Percentiles rank a stretch among this genome's conserved stretches.
Conservation (phyloP, 2,113 vertebrate species). For the Clarias gariepinus region DNA sequence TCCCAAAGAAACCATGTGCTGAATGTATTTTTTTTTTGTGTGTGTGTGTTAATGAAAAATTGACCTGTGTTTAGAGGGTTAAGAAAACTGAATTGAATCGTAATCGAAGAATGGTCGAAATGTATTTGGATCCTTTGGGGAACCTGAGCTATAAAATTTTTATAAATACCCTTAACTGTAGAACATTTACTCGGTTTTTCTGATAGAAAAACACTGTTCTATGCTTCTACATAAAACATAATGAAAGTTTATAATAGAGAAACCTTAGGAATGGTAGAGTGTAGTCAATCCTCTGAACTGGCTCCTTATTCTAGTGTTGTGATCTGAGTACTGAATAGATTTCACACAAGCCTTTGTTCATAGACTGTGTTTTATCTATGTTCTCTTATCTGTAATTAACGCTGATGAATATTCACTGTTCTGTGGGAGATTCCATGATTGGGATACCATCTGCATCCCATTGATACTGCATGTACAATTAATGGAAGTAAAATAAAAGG, state of each 20-base stretch:
- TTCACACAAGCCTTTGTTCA: neutral
- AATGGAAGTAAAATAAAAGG: neutral
- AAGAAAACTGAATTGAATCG: neutral
- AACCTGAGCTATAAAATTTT: neutral
- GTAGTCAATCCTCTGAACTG: neutral
- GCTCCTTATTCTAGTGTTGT: neutral
- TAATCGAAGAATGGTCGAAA: neutral
- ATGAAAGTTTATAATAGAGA: neutral
- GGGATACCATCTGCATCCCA: neutral
- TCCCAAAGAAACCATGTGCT: neutral
- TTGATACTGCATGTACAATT: neutral
- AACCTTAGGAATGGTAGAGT: neutral
- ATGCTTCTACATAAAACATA: neutral
- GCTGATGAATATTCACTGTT: conserved; percentile 18
- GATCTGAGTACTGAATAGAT: neutral
- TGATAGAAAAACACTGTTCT: neutral
- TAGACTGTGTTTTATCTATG: neutral
- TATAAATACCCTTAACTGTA: neutral
- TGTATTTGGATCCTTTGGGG: neutral
- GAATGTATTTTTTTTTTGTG: neutral
- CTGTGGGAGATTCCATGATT: neutral
- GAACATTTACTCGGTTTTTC: neutral
- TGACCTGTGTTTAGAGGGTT: neutral
- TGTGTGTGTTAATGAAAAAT: neutral
- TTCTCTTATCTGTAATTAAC: conserved; percentile 5